Evolutionary conservation across 2,113 vertebrate genomes (phyloP).

Genomic region (Bucco capensis): DNA sequence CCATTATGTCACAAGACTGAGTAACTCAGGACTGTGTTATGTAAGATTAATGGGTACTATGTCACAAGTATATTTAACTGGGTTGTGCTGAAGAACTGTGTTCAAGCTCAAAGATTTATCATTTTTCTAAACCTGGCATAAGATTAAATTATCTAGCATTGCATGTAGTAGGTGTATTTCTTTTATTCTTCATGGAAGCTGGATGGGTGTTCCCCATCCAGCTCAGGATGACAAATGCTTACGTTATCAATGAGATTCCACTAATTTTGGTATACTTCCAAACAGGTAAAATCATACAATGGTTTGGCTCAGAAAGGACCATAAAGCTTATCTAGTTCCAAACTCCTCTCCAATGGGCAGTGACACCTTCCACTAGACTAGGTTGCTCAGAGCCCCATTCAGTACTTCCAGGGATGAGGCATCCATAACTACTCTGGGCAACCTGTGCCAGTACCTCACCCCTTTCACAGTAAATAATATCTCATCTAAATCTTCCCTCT

Average conservation of each 20-base stretch:
- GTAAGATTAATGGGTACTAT: conserved; percentile 50
- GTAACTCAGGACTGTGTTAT: conserved; percentile 4
- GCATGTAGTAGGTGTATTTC: background rate
- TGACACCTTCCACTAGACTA: background rate
- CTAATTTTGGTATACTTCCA: background rate
- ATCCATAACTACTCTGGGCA: fast-evolving
- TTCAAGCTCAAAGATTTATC: background rate
- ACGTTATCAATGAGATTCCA: background rate
- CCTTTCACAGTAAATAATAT: fast-evolving
- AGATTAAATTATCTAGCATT: background rate
- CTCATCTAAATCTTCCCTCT: background rate
- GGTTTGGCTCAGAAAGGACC: background rate
- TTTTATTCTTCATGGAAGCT: background rate
- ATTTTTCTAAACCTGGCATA: background rate
- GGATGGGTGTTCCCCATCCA: background rate
- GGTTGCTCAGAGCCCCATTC: fast-evolving
- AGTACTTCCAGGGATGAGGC: background rate
- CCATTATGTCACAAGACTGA: conserved; percentile 56
- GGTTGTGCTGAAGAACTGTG: background rate
- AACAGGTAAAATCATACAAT: background rate
- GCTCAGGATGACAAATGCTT: background rate
- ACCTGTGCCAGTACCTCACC: fast-evolving
- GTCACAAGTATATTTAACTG: conserved; percentile 44
- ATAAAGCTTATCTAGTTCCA: background rate
- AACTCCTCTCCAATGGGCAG: fast-evolving